Evolutionary conservation across 2,888 invertebrate genomes (phyloP).

Genomic region (Oithona nana): DNA sequence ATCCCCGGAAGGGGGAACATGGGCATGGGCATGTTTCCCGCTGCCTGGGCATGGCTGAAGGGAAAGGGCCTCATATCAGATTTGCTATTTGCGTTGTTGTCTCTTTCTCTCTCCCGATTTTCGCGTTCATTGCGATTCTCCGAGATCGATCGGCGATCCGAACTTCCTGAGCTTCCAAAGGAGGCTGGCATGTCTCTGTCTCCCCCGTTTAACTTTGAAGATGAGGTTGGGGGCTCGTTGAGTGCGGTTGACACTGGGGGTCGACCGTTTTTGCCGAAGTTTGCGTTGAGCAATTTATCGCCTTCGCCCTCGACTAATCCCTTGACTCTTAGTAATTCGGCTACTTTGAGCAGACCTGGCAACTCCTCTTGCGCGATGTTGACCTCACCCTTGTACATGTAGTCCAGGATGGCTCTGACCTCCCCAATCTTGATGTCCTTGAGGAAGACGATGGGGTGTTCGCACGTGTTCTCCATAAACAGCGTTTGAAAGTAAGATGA

Average conservation of each 20-base stretch:
- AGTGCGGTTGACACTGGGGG: neutral
- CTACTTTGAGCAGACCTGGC: slow-evolving; percentile 35
- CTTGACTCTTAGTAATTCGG: slow-evolving; percentile 40
- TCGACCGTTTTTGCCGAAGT: neutral
- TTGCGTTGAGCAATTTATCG: slow-evolving; percentile 3
- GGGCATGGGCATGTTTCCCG: neutral
- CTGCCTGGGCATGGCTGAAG: neutral
- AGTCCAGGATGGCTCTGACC: slow-evolving; percentile 23
- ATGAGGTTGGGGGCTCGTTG: neutral
- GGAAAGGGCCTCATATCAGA: neutral
- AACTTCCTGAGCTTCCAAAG: neutral
- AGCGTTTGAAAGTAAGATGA: slow-evolving; percentile 24
- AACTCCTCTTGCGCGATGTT: slow-evolving; percentile 15
- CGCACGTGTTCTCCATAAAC: slow-evolving; percentile 24
- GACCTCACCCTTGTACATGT: slow-evolving; percentile 22
- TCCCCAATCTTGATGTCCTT: slow-evolving; percentile 24
- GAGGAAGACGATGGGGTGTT: slow-evolving; percentile 25
- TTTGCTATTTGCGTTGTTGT: neutral
- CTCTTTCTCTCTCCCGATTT: no score
- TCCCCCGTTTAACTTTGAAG: neutral
- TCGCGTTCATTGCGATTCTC: neutral
- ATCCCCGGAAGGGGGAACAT: slow-evolving; percentile 16
- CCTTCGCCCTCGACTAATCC: slow-evolving; percentile 34
- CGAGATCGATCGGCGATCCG: neutral
- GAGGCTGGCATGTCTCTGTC: neutral